phyloP scores from a whole-genome alignment of 2,888 invertebrate species.

The Stenodera caucasica region DNA sequence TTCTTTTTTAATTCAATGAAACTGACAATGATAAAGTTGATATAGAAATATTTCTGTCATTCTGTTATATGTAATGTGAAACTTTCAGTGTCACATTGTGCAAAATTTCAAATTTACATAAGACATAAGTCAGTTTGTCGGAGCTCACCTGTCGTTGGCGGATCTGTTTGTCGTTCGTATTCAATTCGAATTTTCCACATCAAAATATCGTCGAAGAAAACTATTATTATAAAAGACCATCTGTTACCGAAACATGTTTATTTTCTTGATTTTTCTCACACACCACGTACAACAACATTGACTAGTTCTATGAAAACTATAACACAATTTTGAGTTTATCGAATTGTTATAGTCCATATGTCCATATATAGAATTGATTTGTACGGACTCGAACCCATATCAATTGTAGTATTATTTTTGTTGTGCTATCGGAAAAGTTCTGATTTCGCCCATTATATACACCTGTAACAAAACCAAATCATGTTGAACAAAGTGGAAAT shows the following conservation, averaged over 20 bases:
- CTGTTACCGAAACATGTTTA: constrained; percentile 45
- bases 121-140: background rate
- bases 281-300: constrained; percentile 26
- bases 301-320: constrained; percentile 31
- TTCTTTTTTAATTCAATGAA: background rate
- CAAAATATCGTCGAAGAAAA: constrained; percentile 24
- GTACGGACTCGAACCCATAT: constrained; percentile 20
- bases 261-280: constrained; percentile 27
- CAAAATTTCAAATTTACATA: background rate
- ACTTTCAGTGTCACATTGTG: background rate
- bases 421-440: no score
- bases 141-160: background rate
- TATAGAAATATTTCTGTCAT: background rate
- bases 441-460: background rate
- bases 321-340: constrained; percentile 9
- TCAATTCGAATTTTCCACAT: constrained; percentile 10
- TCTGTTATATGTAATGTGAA: no score
- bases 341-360: constrained; percentile 37
- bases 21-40: background rate
- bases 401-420: background rate
- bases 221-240: constrained; percentile 26
- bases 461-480: background rate
- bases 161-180: background rate
- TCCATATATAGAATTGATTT: constrained; percentile 40
- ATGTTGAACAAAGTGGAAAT: background rate